A percentile compares a stretch with the other conserved stretches of the same genome.
Conservation (phyloP, 2,113 vertebrate genomes). For the Macroglossus sobrinus region DNA sequence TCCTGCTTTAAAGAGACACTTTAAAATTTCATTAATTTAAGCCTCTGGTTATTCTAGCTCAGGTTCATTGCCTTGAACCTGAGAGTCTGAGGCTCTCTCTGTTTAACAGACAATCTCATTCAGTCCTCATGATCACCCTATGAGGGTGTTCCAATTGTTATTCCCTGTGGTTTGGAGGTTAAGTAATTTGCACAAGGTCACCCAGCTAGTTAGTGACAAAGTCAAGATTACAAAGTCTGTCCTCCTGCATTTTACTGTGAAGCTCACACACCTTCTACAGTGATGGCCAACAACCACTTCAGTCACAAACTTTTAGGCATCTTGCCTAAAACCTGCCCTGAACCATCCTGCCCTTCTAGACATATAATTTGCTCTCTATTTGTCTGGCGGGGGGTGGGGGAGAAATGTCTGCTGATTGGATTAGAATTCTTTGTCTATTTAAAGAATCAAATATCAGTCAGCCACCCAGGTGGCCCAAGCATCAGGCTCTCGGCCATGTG, state of each 20-base stretch:
- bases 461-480: background rate
- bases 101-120: background rate
- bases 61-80: background rate
- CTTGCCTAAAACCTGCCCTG: background rate
- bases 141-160: background rate
- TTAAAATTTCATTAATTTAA: background rate
- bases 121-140: background rate
- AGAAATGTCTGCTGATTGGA: background rate
- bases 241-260: background rate
- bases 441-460: constrained; percentile 57
- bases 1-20: background rate
- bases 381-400: too few species aligned
- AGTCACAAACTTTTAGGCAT: background rate
- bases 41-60: background rate
- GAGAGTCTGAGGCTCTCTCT: background rate
- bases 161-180: background rate
- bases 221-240: background rate
- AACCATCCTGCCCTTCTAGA: background rate
- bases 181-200: background rate
- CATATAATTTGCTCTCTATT: background rate
- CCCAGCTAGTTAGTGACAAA: background rate
- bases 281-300: background rate
- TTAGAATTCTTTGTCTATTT: constrained; percentile 48
- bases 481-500: constrained; percentile 1
- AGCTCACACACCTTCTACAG: background rate